A percentile compares a stretch with the other conserved stretches of the same genome.
Evolutionary conservation across 1,140 invertebrate genomes (phyloP).

Genomic region (Meloidogyne hapla): DNA sequence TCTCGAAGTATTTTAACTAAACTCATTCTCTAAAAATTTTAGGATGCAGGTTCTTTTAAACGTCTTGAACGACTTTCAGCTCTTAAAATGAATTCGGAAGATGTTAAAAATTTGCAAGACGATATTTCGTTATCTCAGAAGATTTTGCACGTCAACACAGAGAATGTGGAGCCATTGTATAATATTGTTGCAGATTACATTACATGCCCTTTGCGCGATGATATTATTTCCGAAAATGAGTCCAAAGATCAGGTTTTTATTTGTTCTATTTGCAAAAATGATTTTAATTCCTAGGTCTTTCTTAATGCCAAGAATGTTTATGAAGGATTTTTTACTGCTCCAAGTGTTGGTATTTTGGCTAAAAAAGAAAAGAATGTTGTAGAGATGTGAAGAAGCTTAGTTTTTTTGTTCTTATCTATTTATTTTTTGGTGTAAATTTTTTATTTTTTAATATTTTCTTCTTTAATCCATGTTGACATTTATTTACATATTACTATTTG

Average conservation of each 20-base stretch:
- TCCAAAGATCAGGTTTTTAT: slow-evolving; percentile 21
- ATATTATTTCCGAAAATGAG: not conserved
- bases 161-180: slow-evolving; percentile 7
- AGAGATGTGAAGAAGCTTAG: not conserved
- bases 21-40: not conserved
- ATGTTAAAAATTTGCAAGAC: slow-evolving; percentile 12
- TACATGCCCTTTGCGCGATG: slow-evolving; percentile 7
- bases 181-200: slow-evolving; percentile 20
- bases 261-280: not conserved
- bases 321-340: slow-evolving; percentile 26
- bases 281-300: slow-evolving; percentile 6
- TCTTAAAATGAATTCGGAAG: not conserved
- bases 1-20: not conserved
- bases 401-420: not conserved
- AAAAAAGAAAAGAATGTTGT: not conserved
- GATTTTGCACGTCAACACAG: slow-evolving; percentile 20
- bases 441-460: not conserved
- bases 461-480: too few relatives aligned
- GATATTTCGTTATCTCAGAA: slow-evolving; percentile 9
- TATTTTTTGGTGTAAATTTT: not conserved
- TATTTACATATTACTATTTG: too few relatives aligned
- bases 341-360: slow-evolving; percentile 8
- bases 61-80: slow-evolving; percentile 20
- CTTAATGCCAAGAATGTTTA: slow-evolving; percentile 11
- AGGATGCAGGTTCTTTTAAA: not conserved